Conservation (phyloP, 1,140 invertebrate genomes). For the Drosophila lini region DNA sequence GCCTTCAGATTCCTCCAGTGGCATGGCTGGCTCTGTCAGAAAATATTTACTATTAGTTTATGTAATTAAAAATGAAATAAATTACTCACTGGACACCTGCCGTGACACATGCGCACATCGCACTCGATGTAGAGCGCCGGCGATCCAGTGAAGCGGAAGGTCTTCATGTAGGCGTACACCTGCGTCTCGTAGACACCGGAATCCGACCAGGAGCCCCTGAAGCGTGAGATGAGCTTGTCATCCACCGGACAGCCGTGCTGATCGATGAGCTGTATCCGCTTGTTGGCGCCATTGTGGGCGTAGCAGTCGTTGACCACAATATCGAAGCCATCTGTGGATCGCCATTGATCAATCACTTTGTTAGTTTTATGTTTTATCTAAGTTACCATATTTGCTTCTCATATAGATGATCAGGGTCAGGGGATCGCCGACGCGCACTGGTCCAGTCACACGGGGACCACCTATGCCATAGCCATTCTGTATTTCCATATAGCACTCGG, state of each 20-base stretch:
- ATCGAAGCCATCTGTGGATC: conserved; percentile 93
- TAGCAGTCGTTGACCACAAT: conserved; percentile 98
- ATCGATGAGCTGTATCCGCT: conserved; percentile 95
- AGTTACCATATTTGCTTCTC: conserved; percentile 94
- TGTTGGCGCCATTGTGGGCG: conserved; percentile 96
- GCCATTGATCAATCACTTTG: conserved; percentile 26
- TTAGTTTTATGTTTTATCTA: neutral
- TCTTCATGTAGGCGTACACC: conserved; percentile 97
- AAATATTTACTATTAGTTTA: neutral
- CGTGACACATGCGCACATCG: conserved; percentile 97
- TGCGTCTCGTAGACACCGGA: conserved; percentile 95
- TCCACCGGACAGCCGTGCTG: conserved; percentile 97
- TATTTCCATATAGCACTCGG: conserved; percentile 98
- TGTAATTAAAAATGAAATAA: neutral
- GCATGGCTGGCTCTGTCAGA: conserved; percentile 93
- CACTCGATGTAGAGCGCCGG: conserved; percentile 97
- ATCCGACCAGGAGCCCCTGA: conserved; percentile 96
- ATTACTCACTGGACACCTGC: conserved; percentile 91
- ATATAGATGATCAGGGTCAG: conserved; percentile 96
- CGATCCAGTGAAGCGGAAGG: conserved; percentile 96
- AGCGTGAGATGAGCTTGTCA: conserved; percentile 95
- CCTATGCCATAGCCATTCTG: conserved; percentile 93
- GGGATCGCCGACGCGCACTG: conserved; percentile 95
- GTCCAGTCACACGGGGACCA: conserved; percentile 93
- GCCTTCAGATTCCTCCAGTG: conserved; percentile 95